Percentiles rank a stretch among this genome's conserved stretches.
Evolutionary conservation across 2,797 vertebrate genomes (phyloP).

Genomic region (Podarcis lilfordi): DNA sequence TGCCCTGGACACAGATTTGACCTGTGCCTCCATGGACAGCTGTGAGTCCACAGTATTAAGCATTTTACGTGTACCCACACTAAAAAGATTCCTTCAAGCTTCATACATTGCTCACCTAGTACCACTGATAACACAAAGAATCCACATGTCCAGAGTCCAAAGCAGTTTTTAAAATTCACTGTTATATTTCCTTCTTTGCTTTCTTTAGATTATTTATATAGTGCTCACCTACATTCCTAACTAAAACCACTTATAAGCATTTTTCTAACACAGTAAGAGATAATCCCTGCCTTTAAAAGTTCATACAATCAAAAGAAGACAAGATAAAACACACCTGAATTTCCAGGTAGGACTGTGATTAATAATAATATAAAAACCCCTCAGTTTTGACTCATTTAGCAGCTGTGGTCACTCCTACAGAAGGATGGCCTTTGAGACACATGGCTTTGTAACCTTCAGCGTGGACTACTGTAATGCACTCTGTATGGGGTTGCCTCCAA

Average conservation of each 20-base stretch:
- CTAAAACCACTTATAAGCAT: background rate
- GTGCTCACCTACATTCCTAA: background rate
- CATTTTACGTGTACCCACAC: background rate
- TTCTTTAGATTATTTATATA: background rate
- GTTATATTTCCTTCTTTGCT: background rate
- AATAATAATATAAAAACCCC: too few relatives aligned
- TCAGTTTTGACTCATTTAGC: background rate
- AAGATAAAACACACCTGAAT: background rate
- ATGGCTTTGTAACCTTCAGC: background rate
- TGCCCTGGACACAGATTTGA: too few relatives aligned
- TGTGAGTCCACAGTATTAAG: background rate
- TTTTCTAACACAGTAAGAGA: background rate
- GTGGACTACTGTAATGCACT: background rate
- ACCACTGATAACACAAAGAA: background rate
- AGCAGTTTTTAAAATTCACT: background rate
- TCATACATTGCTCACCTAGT: background rate
- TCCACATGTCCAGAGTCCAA: background rate
- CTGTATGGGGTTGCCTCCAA: background rate
- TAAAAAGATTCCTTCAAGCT: background rate
- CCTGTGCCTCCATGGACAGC: too few relatives aligned
- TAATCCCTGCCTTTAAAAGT: background rate
- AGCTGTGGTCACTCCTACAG: background rate
- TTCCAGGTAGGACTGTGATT: background rate
- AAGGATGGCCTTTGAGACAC: background rate
- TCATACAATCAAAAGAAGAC: background rate